phyloP scores from a whole-genome alignment of 2,113 vertebrate genomes.

The Microtus ochrogaster region DNA sequence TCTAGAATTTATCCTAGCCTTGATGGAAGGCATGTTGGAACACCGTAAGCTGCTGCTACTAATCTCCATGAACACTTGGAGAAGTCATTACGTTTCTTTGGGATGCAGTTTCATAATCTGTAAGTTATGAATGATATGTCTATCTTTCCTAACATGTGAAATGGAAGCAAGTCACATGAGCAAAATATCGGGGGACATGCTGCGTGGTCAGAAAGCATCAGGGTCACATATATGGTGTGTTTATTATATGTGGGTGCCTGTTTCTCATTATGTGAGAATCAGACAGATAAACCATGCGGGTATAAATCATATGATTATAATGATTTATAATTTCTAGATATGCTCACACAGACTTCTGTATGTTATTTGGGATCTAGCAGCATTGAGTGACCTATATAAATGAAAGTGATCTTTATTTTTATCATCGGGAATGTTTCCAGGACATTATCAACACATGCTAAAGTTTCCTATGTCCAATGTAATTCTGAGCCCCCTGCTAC shows the following conservation, averaged over 20 bases:
- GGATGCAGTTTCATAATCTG: neutral
- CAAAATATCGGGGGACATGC: neutral
- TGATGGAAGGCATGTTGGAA: neutral
- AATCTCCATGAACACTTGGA: neutral
- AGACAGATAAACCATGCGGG: neutral
- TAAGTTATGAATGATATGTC: neutral
- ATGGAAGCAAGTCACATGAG: neutral
- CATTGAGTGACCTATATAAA: constrained; percentile 49
- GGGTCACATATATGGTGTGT: neutral
- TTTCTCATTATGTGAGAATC: neutral
- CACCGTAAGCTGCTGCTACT: neutral
- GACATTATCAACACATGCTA: constrained; percentile 76
- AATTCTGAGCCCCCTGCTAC: constrained; percentile 72
- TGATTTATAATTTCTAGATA: constrained; percentile 48
- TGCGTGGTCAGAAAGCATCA: neutral
- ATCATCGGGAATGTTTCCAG: constrained; percentile 79
- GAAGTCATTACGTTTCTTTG: neutral
- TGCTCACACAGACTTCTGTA: constrained; percentile 27
- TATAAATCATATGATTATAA: neutral
- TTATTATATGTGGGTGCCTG: neutral
- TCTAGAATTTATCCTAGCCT: neutral
- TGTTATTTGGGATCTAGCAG: constrained; percentile 31
- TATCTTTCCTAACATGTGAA: neutral
- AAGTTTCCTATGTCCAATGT: constrained; percentile 73
- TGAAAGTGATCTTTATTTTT: constrained; percentile 80